phyloP scores from a whole-genome alignment of 2,113 vertebrate genomes.

The Cynopterus brachyotis region DNA sequence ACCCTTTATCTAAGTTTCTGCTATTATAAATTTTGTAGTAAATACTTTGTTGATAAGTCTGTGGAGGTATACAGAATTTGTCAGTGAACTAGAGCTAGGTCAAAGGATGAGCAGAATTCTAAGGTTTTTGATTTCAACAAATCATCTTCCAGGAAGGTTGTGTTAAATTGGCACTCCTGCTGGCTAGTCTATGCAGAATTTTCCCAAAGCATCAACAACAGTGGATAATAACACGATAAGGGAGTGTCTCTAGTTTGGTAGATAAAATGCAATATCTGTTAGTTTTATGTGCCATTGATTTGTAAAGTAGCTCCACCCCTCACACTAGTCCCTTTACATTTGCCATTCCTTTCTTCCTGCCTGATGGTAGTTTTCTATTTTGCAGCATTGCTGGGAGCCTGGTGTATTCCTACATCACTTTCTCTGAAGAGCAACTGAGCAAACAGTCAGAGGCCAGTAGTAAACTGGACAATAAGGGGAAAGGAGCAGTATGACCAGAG shows the following conservation, averaged over 20 bases:
- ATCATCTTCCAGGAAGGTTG: not conserved
- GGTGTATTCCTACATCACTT: constrained; percentile 97
- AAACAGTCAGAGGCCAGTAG: constrained; percentile 83
- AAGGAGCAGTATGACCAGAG: constrained; percentile 84
- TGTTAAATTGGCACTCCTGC: not conserved
- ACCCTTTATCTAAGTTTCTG: not conserved
- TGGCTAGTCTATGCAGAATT: not conserved
- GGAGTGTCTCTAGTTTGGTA: not conserved
- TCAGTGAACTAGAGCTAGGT: not conserved
- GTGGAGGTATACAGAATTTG: not conserved
- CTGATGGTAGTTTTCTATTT: constrained; percentile 52
- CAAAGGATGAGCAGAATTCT: not conserved
- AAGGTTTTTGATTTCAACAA: not conserved
- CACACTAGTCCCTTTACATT: not conserved
- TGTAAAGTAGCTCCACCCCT: not conserved
- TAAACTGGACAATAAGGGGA: constrained; percentile 87
- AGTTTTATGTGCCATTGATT: not conserved
- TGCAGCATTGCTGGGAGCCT: constrained; percentile 96
- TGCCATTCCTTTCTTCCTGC: not conserved
- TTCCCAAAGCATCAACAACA: not conserved
- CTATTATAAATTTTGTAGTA: not conserved
- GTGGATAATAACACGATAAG: not conserved
- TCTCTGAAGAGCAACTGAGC: constrained; percentile 92
- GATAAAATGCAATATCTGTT: not conserved
- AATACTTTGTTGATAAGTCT: not conserved